These are phyloP conservation scores for Caenorhabditis sp. DNA, from an alignment of 2,888 invertebrate species.

Conservation along the genomic window DNA sequence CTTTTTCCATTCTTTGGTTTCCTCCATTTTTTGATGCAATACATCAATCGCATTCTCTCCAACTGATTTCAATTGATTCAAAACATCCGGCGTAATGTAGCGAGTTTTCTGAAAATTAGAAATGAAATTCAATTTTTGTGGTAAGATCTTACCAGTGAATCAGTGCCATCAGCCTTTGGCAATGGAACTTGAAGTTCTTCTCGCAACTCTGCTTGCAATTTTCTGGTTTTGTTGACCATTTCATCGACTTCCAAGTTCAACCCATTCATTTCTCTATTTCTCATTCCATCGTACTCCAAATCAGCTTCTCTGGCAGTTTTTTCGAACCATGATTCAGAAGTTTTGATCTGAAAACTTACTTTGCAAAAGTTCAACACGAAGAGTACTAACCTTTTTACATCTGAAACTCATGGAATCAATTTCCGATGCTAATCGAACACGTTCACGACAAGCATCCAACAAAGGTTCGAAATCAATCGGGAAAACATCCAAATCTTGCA, in stretches of 20 bases:
- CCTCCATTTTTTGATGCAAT: constrained; percentile 34
- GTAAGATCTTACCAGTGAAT: constrained; percentile 24
- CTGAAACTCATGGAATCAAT: constrained; percentile 82
- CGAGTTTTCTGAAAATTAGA: constrained; percentile 18
- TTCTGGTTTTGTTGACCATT: constrained; percentile 23
- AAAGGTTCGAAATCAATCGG: constrained; percentile 77
- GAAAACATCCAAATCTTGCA: constrained; percentile 79
- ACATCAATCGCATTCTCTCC: constrained; percentile 41
- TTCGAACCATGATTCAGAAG: constrained; percentile 82
- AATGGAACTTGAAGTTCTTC: constrained; percentile 14
- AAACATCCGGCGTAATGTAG: constrained; percentile 47
- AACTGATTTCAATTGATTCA: constrained; percentile 14
- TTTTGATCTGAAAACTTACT: constrained; percentile 56
- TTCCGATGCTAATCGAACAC: constrained; percentile 82
- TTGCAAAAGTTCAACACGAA: not conserved
- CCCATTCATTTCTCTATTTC: constrained; percentile 35
- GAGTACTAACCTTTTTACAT: constrained; percentile 72
- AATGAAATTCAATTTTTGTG: not conserved
- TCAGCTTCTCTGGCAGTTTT: constrained; percentile 89
- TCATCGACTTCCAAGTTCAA: constrained; percentile 31
- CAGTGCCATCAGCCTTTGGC: constrained; percentile 28
- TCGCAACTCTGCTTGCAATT: constrained; percentile 23
- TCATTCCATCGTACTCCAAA: constrained; percentile 78
- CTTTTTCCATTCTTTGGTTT: constrained; percentile 36
- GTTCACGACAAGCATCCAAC: constrained; percentile 76